Percentiles rank a stretch among this genome's conserved stretches.
These are phyloP conservation scores for Habroteleia sp. DNA, from an alignment of 2,888 invertebrate genomes.

Conservation along the genomic window DNA sequence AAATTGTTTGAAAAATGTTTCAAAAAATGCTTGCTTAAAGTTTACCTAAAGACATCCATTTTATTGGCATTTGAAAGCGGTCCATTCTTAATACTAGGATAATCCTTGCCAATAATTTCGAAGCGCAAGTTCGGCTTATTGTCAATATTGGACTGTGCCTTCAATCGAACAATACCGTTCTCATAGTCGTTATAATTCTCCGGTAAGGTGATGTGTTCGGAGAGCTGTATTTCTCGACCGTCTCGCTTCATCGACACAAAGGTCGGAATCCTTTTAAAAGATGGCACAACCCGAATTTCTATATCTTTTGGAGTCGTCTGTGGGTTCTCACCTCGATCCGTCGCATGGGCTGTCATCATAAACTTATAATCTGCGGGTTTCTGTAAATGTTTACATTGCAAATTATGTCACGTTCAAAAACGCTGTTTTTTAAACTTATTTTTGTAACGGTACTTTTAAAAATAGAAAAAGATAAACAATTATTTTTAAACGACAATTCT, in stretches of 20 bases:
- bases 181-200: constrained; percentile 90
- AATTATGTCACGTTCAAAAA: too few species aligned
- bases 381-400: too few species aligned
- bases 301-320: constrained; percentile 89
- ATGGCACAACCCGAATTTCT: constrained; percentile 91
- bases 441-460: too few species aligned
- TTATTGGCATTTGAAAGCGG: constrained; percentile 13
- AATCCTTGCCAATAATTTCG: constrained; percentile 87
- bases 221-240: constrained; percentile 37
- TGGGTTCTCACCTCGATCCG: constrained; percentile 87
- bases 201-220: constrained; percentile 85
- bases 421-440: too few species aligned
- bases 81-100: constrained; percentile 19
- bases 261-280: constrained; percentile 91
- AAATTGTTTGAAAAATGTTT: too few species aligned
- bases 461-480: too few species aligned
- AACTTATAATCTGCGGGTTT: constrained; percentile 86
- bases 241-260: constrained; percentile 84
- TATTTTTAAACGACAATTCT: too few species aligned
- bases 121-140: constrained; percentile 88
- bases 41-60: constrained; percentile 45
- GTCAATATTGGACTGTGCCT: constrained; percentile 89
- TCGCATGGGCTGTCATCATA: constrained; percentile 88
- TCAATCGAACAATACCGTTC: constrained; percentile 86
- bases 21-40: too few species aligned